Base-by-base conservation (phyloP, 2,113 vertebrate species). In the Corvus cornix region DNA sequence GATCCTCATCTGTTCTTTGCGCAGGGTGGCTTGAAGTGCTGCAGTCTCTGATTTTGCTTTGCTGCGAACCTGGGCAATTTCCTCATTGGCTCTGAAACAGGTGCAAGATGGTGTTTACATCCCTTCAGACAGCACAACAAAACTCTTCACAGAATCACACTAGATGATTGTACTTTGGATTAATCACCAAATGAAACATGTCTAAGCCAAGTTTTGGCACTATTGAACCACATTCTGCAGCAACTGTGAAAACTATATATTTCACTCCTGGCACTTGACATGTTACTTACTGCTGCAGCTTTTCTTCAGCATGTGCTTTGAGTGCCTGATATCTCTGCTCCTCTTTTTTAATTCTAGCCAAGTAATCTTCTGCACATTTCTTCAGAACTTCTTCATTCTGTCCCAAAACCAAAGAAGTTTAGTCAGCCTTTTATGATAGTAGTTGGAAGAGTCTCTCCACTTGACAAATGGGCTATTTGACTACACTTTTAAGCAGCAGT, bases 381-480 rank as follows among this genome's bases (percentile, higher is more conserved):
- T 99, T 99, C 87, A 99, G 94, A 1, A 98, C 98, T 62, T 98
- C 98, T 90, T 99, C 99, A 37, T 99, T 99, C 99, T 99, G 90
- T 20, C 5, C 43, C 86, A 72, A 51, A 76, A 88, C 4, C 4
- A 10, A 66, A 76, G 48, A 10, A 72, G 13, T 14, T 86, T 52
- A 48, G 43, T 95, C 79, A 83, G n/a, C 9, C 62, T 51, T 81
- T 72, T 44, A 23, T 6, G 8, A 7, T 19, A 69, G 20, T 3
- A 77, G 28, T 15, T 41, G 7, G 8, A 83, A 49, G 7, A 85
- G 7, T 14, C 16, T 46, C 16, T 77, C 12, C 23, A 37, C 27
- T 33, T 66, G 18, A 83, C 28, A 89, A 56, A 44, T 7, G 4
- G 21, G 4, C 17, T 73, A 51, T 26, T 18, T 35, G 19, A 85